Conservation (phyloP, 1,140 invertebrate species). For the Drosophila malerkotliana region DNA sequence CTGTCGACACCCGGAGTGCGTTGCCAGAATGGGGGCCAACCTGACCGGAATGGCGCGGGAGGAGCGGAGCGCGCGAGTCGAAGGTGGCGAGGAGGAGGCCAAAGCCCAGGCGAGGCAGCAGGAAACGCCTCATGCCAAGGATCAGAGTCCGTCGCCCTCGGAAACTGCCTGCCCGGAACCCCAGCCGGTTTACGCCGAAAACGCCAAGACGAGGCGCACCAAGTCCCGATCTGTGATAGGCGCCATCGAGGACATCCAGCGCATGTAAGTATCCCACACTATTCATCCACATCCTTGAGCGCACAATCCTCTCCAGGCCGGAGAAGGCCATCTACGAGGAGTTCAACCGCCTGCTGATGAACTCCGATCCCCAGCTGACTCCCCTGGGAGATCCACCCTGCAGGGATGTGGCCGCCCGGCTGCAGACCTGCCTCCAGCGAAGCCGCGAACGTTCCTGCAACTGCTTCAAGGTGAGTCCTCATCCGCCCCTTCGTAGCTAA, state of each 20-base stretch:
- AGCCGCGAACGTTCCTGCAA: conserved; percentile 31
- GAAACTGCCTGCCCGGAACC: neutral
- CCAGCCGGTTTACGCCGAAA: neutral
- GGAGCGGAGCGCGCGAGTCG: neutral
- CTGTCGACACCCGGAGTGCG: neutral
- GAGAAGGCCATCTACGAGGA: conserved; percentile 47
- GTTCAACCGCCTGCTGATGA: conserved; percentile 48
- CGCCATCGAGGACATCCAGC: conserved; percentile 56
- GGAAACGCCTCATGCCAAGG: neutral
- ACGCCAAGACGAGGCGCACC: neutral
- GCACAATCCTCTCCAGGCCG: conserved; percentile 13
- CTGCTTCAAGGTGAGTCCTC: conserved; percentile 36
- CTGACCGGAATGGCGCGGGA: neutral
- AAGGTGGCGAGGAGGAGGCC: neutral
- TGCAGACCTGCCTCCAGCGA: conserved; percentile 41
- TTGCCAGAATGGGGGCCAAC: neutral
- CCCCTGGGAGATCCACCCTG: conserved; percentile 33
- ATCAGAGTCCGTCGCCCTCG: no score
- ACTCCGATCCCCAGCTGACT: conserved; percentile 25
- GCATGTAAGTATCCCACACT: conserved; percentile 36
- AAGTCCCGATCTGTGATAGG: conserved; percentile 29
- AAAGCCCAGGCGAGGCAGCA: neutral
- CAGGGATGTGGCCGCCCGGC: conserved; percentile 18
- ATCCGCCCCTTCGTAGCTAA: neutral
- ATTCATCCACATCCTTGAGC: neutral